phyloP scores from a whole-genome alignment of 2,888 invertebrate species.

The Calameuta pallipes region DNA sequence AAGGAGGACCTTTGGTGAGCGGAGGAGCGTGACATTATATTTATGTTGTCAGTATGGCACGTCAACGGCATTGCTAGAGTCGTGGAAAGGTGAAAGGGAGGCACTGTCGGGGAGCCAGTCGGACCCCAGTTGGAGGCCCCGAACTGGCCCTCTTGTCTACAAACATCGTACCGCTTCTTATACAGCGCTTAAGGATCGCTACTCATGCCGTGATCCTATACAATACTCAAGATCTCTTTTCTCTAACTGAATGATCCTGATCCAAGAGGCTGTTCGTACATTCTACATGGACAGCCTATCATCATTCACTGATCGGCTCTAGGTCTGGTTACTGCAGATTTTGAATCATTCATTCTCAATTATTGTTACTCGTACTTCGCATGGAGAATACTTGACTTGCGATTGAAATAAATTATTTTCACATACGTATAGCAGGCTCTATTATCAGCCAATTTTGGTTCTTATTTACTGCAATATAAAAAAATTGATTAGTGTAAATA shows the following conservation, averaged over 20 bases:
- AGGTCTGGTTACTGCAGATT: background rate
- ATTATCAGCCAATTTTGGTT: background rate
- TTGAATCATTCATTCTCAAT: background rate
- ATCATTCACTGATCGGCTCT: background rate
- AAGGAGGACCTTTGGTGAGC: constrained; percentile 51
- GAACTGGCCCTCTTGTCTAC: constrained; percentile 44
- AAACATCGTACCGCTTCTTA: constrained; percentile 43
- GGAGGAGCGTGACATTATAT: constrained; percentile 64
- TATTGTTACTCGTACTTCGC: background rate
- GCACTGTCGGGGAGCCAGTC: constrained; percentile 45
- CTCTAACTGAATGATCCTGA: constrained; percentile 1
- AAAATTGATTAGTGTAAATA: background rate
- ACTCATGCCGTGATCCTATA: constrained; percentile 33
- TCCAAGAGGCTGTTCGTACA: background rate
- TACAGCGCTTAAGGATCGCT: constrained; percentile 18
- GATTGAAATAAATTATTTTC: background rate
- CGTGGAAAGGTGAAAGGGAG: constrained; percentile 20
- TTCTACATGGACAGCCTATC: background rate
- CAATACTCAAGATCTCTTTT: constrained; percentile 4
- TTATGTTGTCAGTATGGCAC: constrained; percentile 61
- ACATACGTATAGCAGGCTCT: too few species aligned
- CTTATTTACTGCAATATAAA: background rate
- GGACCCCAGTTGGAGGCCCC: constrained; percentile 19
- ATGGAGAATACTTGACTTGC: background rate
- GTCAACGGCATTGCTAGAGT: constrained; percentile 47